A percentile compares a stretch with the other conserved stretches of the same genome.
Conservation (phyloP, 2,797 vertebrate genomes). For the Coregonus sp. region DNA sequence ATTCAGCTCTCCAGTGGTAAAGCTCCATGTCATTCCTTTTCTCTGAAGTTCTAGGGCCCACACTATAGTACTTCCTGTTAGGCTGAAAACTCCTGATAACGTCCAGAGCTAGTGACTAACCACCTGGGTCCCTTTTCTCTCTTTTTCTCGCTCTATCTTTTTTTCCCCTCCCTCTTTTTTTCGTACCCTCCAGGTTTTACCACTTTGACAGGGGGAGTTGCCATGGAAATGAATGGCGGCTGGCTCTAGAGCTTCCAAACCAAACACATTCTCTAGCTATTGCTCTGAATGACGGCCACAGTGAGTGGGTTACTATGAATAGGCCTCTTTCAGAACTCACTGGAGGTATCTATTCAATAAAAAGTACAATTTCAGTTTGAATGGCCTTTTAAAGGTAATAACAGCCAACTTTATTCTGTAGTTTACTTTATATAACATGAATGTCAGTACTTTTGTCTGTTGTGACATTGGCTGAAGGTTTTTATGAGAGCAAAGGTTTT, state of each 20-base stretch:
- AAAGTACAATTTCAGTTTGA: slow-evolving; percentile 10
- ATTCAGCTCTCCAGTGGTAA: slow-evolving; percentile 20
- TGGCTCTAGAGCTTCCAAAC: slow-evolving; percentile 46
- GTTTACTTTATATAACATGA: slow-evolving; percentile 12
- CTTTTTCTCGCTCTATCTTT: slow-evolving; percentile 1
- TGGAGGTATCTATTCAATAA: slow-evolving; percentile 34
- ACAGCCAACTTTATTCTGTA: slow-evolving; percentile 6
- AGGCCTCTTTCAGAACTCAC: slow-evolving; percentile 30
- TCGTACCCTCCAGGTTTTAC: slow-evolving; percentile 50
- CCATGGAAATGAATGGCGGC: slow-evolving; percentile 47
- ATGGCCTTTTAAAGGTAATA: slow-evolving; percentile 5
- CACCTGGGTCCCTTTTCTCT: neutral
- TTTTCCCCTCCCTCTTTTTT: slow-evolving; percentile 12
- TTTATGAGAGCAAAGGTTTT: neutral
- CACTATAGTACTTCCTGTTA: slow-evolving; percentile 14
- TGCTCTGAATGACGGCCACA: slow-evolving; percentile 7
- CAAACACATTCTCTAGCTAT: slow-evolving; percentile 42
- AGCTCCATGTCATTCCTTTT: slow-evolving; percentile 22
- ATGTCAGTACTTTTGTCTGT: neutral
- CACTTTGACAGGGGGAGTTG: slow-evolving; percentile 38
- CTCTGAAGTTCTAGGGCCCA: slow-evolving; percentile 41
- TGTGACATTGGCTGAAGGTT: neutral
- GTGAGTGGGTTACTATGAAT: too few relatives aligned
- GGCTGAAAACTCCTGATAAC: slow-evolving; percentile 17
- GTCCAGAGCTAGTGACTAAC: neutral